Base-by-base conservation (phyloP, 2,113 vertebrate species). In the Poecilia latipinna region DNA sequence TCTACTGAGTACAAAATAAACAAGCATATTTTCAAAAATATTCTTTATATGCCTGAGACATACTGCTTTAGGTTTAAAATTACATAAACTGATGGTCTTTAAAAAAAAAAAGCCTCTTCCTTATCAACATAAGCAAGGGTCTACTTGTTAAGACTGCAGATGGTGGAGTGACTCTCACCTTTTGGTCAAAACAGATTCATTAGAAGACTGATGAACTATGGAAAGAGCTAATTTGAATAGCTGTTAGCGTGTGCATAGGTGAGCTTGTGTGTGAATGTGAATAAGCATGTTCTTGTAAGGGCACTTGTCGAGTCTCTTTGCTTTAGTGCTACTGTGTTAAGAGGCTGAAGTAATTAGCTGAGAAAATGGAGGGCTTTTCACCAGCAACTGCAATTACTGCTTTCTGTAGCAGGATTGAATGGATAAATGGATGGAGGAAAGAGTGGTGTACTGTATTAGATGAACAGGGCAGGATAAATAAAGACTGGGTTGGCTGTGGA, bases 261-360 rank as follows among this genome's bases (percentile, higher is more conserved):
- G 72, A 67, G 67, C 64, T 37, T 72, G 63, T 66, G 65, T 78
- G 60, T 77, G 65, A 32, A 63, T 71, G 75, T 5, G 78, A 85
- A 35, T 71, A 67, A 66, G 48, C 60, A 0, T 73, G 81, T 68
- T 68, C 64, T 73, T 75, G 61, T 74, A 75, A 82, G 70, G 72
- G 83, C 51, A 71, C 77, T 72, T 77, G 70, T 83, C 33, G 60
- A 63, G 77, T 86, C 84, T 74, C 80, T 70, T 74, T 77, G 64
- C 63, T 78, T 86, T 74, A 72, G 71, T 42, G 74, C 83, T 82
- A 65, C 86, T 91, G 85, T 89, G 83, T 91, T 79, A 88, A 91
- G 88, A 86, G 82, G 72, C 74, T 84, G 80, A 68, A 88, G 88
- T 91, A 91, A 92, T 91, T 92, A 92, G 85, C 75, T 71, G 84